Percentiles rank a stretch among this genome's conserved stretches.
Evolutionary conservation across 1,140 invertebrate species (phyloP).

Genomic region (Tetramorium alpestre): DNA sequence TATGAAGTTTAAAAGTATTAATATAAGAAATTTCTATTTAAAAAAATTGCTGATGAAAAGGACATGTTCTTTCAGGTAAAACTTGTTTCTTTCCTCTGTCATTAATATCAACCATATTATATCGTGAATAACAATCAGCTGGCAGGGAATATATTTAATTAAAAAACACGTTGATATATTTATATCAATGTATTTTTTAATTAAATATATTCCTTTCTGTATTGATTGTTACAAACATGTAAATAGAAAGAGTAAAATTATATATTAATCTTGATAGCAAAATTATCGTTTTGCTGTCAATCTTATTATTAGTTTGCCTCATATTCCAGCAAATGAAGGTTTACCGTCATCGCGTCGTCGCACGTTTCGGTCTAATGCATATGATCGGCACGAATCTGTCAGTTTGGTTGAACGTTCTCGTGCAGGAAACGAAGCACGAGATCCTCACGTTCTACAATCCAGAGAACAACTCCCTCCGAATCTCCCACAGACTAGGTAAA

Average conservation of each 20-base stretch:
- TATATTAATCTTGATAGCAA: not conserved
- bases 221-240: too few relatives aligned
- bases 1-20: not conserved
- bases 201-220: too few relatives aligned
- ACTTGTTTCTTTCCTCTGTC: not conserved
- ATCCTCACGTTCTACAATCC: conserved; percentile 96
- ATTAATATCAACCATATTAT: not conserved
- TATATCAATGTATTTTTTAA: too few relatives aligned
- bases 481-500: conserved; percentile 90
- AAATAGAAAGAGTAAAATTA: not conserved
- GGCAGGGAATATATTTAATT: not conserved
- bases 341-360: conserved; percentile 94
- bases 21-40: conserved; percentile 8
- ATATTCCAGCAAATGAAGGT: conserved; percentile 93
- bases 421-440: conserved; percentile 97
- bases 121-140: not conserved
- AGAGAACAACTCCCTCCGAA: conserved; percentile 92
- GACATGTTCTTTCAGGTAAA: not conserved
- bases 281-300: not conserved
- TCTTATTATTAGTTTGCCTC: conserved; percentile 31
- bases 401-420: conserved; percentile 96
- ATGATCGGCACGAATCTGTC: conserved; percentile 98
- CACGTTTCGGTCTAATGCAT: conserved; percentile 97
- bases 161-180: not conserved
- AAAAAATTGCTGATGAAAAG: conserved; percentile 15